Evolutionary conservation across 1,140 invertebrate genomes (phyloP), one percentile per base, ranked within the genome.

Genomic region (Helicoverpa zea): DNA sequence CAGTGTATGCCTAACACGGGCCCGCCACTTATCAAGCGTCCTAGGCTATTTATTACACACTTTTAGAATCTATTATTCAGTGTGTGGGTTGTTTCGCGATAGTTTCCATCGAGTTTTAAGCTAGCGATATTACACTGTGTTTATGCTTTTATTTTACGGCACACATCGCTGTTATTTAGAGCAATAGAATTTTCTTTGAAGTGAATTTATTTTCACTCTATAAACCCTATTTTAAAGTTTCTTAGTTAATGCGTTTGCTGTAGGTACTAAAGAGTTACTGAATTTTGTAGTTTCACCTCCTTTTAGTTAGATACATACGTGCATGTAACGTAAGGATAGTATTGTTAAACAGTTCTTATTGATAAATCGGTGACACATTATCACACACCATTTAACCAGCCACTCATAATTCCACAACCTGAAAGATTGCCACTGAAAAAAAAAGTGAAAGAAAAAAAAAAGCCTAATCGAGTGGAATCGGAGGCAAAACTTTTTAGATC

Each of bases 401-500:
- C 16, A 9, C 43, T 54, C 66, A 74, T n/a, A 70, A 70, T 70
- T 29, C 66, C 30, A 35, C 12, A 54, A 58, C 49, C 12, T 30
- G 23, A 23, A 23, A 23, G 23, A 23, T 74, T 35, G 14, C n/a
- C n/a, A 14, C n/a, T 14, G 29, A 64, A 64, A 52, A 47, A 66
- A 78, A 77, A n/a, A n/a, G n/a, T n/a, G 43, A 54, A 54, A 79
- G 54, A 79, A 14, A 16, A 30, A 58, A 81, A 7, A 76, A 59
- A 23, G 77, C 47, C 73, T 72, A 77, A 76, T 78, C 75, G 64
- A 29, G 64, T 63, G 74, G 74, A 74, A 81, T 68, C 66, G 63
- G 14, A 68, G 18, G 47, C 18, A 49, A 79, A 83, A 80, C 61
- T 83, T 83, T 80, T 80, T 70, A 79, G 70, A 83, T 83, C 77